Evolutionary conservation across 2,888 invertebrate genomes (phyloP), one percentile per base, ranked within the genome.

Genomic region (Apodemia duryi): DNA sequence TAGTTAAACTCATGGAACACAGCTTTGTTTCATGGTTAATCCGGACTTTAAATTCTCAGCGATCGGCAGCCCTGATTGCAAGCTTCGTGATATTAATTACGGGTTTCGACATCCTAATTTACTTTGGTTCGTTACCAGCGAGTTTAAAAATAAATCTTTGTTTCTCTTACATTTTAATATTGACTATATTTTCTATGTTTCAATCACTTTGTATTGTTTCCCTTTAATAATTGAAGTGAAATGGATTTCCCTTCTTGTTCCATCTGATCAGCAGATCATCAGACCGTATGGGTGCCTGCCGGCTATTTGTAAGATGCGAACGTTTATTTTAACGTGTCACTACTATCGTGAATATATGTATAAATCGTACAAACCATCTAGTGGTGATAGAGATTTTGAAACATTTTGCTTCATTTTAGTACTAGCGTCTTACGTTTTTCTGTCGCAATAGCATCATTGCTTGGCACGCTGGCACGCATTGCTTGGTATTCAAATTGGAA

Each of bases 61-160:
- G 57, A 29, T 29, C 32, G 57, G 57, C 32, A 57, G 32, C 57
- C 57, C 57, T 57, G 57, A 57, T 32, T 32, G 32, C 11, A 52
- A 62, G 65, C 64, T 65, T 63, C 61, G 64, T 66, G 65, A 68
- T 66, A 65, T 66, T 67, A 68, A 68, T 70, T 67, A 70, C 41
- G 65, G 57, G 65, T 51, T 67, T 67, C 65, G 63, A 67, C 64
- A 65, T 62, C 51, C 63, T 67, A 64, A 70, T 21, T 68, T 68
- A 67, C 65, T 65, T 67, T 67, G 67, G 66, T 68, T 67, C 62
- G 65, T 66, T 67, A 67, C 65, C 54, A 66, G 29, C 54, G 1
- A 54, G 10, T 2, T 21, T 10, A 10, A 54, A 54, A 54, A 54
- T 54, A 28, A 54, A 54, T 29, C 29, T 54, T 54, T 54, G 29